Evolutionary conservation across 2,113 vertebrate genomes (phyloP).

Genomic region (Hemichromis elongatus): DNA sequence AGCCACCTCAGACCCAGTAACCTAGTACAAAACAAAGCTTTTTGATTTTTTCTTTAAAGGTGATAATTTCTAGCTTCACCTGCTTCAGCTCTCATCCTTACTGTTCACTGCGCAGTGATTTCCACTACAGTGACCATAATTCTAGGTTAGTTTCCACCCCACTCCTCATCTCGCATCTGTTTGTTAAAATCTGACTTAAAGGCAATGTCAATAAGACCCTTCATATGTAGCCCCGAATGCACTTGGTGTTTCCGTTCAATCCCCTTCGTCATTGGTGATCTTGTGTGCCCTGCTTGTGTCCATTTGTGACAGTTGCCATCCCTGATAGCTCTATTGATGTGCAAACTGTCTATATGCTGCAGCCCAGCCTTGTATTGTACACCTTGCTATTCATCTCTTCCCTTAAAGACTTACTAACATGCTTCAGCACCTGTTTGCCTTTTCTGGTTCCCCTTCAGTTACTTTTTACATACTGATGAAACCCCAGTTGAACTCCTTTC

Average conservation of each 20-base stretch:
- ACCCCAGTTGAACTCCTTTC: background rate
- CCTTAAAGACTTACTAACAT: background rate
- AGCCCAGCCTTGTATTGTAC: background rate
- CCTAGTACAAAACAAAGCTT: background rate
- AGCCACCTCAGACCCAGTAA: background rate
- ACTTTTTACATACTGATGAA: background rate
- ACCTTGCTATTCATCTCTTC: background rate
- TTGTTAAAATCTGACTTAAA: background rate
- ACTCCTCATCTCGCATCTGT: background rate
- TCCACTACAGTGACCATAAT: background rate
- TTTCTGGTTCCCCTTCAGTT: background rate
- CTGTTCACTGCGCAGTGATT: background rate
- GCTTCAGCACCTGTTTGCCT: background rate
- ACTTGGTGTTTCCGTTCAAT: background rate
- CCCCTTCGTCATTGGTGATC: background rate
- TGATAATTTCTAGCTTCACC: background rate
- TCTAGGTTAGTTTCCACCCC: background rate
- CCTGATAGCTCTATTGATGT: conserved; percentile 6
- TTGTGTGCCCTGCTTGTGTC: background rate
- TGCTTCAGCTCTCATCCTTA: background rate
- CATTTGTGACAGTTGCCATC: conserved; percentile 52
- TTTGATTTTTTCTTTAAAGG: too few relatives aligned
- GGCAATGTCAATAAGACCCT: background rate
- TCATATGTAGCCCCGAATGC: conserved; percentile 10
- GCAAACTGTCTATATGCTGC: background rate